Percentiles rank a stretch among this genome's conserved stretches.
phyloP scores from a whole-genome alignment of 1,140 invertebrate species.

The Cryptotermes secundus region DNA sequence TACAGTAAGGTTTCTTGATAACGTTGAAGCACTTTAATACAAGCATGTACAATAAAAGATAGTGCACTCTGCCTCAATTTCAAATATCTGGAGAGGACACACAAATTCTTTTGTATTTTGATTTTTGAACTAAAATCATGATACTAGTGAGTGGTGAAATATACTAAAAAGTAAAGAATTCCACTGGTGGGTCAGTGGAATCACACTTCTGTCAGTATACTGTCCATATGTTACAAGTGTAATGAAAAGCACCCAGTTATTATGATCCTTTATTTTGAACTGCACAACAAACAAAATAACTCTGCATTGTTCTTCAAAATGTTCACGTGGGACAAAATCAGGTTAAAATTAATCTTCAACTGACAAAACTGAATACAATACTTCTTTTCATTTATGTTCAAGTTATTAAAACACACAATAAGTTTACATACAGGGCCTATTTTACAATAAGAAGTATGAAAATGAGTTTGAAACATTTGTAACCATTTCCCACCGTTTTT shows the following conservation, averaged over 20 bases:
- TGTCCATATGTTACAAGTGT: neutral
- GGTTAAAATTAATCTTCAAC: neutral
- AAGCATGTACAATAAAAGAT: neutral
- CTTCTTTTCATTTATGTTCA: neutral
- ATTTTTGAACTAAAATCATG: neutral
- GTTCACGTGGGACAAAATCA: neutral
- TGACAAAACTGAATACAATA: neutral
- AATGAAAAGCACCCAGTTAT: neutral
- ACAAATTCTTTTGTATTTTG: neutral
- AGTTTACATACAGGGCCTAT: neutral
- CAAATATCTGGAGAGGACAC: neutral
- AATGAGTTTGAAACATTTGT: neutral
- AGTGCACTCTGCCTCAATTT: neutral
- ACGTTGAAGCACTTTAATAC: slow-evolving; percentile 11
- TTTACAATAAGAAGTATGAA: neutral
- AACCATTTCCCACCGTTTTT: too few species aligned
- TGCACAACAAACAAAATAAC: neutral
- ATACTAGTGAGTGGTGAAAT: neutral
- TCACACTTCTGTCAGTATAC: neutral
- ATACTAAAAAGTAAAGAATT: neutral
- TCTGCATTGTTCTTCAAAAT: neutral
- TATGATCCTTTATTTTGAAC: neutral
- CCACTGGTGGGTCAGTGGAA: neutral
- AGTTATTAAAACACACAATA: neutral
- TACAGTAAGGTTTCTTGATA: neutral